Evolutionary conservation across 2,113 vertebrate species (phyloP).

Genomic region (Labeo catla): DNA sequence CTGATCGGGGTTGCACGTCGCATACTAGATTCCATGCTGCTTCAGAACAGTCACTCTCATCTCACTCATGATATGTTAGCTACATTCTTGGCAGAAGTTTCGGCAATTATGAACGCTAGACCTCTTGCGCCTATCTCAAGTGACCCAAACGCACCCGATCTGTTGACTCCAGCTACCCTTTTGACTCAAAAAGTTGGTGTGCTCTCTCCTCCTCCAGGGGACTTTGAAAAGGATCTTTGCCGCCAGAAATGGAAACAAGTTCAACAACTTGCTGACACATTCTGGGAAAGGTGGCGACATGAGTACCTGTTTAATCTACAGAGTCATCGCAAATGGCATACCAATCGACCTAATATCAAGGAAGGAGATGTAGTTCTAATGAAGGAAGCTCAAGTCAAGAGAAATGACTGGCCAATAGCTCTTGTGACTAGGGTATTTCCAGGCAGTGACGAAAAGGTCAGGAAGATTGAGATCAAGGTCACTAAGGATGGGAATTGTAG

Average conservation of each 20-base stretch:
- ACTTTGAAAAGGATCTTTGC: conserved; percentile 15
- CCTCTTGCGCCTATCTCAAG: background rate
- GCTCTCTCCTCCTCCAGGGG: background rate
- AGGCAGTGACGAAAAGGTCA: background rate
- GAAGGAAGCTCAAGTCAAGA: background rate
- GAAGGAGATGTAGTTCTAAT: background rate
- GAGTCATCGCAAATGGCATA: background rate
- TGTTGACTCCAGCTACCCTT: background rate
- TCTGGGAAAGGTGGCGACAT: background rate
- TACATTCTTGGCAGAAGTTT: background rate
- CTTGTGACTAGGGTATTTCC: background rate
- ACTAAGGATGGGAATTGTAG: background rate
- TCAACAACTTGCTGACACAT: background rate
- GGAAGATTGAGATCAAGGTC: background rate
- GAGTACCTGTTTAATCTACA: background rate
- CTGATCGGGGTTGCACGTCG: background rate
- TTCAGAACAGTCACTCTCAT: background rate
- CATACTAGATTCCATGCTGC: background rate
- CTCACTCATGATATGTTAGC: background rate
- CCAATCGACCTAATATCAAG: background rate
- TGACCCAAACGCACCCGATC: background rate
- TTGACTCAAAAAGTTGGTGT: background rate
- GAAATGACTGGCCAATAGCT: background rate
- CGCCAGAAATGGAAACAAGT: background rate
- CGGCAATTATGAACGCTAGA: background rate